These are phyloP conservation scores for Halocynthia aurantium DNA, from an alignment of 23 tunicate genomes.

Conservation along the genomic window DNA sequence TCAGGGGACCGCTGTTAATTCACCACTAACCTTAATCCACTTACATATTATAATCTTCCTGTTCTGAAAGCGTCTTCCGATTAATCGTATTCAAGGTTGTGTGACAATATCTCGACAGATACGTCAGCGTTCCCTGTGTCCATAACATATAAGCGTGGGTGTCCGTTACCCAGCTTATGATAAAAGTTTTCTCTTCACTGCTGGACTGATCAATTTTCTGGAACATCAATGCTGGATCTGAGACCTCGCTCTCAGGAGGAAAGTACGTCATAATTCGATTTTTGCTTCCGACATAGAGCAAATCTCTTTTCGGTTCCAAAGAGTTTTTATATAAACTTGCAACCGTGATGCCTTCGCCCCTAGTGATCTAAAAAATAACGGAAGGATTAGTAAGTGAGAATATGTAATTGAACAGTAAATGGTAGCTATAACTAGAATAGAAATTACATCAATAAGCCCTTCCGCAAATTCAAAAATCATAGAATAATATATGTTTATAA, in stretches of 20 bases:
- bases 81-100: not conserved
- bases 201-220: not conserved
- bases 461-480: too few species aligned
- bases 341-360: not conserved
- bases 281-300: slow-evolving; percentile 2
- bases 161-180: slow-evolving; percentile 5
- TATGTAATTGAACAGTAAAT: too few species aligned
- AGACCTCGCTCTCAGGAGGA: not conserved
- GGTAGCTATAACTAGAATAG: too few species aligned
- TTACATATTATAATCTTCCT: not conserved
- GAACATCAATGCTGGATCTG: not conserved
- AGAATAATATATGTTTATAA: too few species aligned
- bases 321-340: not conserved
- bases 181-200: not conserved
- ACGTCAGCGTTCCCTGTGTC: not conserved
- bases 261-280: not conserved
- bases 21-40: too few species aligned
- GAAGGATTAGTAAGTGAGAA: too few species aligned
- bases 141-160: slow-evolving; percentile 15
- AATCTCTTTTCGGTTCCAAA: not conserved
- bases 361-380: not conserved
- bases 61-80: not conserved
- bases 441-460: too few species aligned
- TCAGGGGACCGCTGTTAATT: too few species aligned
- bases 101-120: slow-evolving; percentile 13